Conservation (phyloP, 2,113 vertebrate species). For the Cryptomyrus ogoouensis region DNA sequence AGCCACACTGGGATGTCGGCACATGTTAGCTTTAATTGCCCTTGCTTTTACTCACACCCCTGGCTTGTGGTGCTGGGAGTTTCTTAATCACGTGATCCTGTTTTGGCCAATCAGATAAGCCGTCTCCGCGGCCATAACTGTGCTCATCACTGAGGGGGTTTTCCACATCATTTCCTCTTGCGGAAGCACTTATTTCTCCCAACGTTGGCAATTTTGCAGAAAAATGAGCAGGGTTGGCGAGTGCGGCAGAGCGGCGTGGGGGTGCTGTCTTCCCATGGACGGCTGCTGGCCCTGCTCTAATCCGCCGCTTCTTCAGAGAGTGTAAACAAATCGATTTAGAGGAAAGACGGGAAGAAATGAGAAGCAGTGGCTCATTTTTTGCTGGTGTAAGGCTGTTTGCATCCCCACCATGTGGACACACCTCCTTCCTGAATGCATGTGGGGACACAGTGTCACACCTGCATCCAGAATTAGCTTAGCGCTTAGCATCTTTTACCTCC, state of each 20-base stretch:
- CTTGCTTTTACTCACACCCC: background rate
- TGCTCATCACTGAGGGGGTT: background rate
- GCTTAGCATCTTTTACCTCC: background rate
- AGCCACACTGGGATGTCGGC: background rate
- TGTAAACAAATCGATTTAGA: background rate
- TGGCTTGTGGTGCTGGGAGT: background rate
- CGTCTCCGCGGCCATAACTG: background rate
- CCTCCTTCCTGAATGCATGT: background rate
- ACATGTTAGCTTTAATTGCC: background rate
- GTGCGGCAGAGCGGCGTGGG: background rate
- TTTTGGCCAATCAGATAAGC: background rate
- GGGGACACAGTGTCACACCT: background rate
- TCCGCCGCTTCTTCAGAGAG: background rate
- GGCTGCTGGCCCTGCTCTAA: background rate
- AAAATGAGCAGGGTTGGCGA: background rate
- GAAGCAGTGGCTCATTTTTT: background rate
- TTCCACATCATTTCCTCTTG: background rate
- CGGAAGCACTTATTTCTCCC: background rate
- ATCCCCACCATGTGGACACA: background rate
- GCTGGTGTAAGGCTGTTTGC: background rate
- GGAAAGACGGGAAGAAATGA: background rate
- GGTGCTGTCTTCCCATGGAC: background rate
- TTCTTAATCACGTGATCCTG: background rate
- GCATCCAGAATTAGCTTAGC: background rate
- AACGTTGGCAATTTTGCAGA: background rate